Percentiles rank a stretch among this genome's conserved stretches.
These are phyloP conservation scores for Cebus imitator DNA, from an alignment of 2,113 vertebrate genomes.

Conservation along the genomic window DNA sequence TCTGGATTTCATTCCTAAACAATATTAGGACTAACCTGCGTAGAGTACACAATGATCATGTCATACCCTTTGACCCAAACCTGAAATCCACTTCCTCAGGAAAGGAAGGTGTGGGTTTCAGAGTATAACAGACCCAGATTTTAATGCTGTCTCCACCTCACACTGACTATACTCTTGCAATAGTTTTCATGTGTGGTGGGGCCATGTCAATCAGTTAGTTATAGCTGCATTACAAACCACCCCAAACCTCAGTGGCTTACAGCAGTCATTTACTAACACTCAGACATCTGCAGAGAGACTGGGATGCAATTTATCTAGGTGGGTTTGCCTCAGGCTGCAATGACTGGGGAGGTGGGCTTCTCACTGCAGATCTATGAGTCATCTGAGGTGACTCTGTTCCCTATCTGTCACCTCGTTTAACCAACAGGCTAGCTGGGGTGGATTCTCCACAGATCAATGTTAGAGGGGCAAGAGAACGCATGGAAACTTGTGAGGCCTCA, in stretches of 20 bases:
- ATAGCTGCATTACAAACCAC: neutral
- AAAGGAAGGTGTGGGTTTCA: neutral
- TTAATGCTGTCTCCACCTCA: neutral
- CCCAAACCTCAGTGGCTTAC: neutral
- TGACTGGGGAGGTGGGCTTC: neutral
- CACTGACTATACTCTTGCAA: neutral
- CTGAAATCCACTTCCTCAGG: constrained; percentile 6
- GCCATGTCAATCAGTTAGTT: neutral
- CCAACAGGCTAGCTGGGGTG: neutral
- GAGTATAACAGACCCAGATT: neutral
- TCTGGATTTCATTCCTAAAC: neutral
- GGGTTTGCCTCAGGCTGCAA: neutral
- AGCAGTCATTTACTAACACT: neutral
- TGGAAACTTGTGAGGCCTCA: neutral
- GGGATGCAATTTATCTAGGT: neutral
- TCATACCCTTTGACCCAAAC: neutral
- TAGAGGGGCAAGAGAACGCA: neutral
- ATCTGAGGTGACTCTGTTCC: neutral
- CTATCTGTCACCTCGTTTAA: neutral
- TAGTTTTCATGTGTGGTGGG: neutral
- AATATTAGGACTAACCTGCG: neutral
- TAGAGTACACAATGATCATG: neutral
- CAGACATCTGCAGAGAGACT: neutral
- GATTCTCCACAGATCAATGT: neutral
- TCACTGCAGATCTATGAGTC: neutral